Evolutionary conservation across 2,888 invertebrate species (phyloP).

Genomic region (Poecilus cupreus): DNA sequence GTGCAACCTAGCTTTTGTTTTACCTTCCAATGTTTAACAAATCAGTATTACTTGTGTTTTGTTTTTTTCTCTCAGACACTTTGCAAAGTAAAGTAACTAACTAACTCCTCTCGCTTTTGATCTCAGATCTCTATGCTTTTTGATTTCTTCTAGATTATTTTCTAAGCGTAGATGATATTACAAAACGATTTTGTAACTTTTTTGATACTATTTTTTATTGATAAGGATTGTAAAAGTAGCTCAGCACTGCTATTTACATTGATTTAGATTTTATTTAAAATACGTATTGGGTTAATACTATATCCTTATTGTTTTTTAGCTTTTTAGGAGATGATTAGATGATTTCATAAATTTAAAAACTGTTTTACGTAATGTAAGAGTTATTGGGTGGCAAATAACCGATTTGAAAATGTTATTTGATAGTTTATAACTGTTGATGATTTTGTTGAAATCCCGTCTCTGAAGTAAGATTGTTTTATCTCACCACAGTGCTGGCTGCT

Average conservation of each 20-base stretch:
- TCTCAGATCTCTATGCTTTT: conserved; percentile 14
- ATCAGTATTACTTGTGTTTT: conserved; percentile 32
- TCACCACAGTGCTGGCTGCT: conserved; percentile 49
- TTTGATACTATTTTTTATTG: conserved; percentile 46
- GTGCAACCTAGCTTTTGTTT: conserved; percentile 35
- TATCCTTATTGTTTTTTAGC: background rate
- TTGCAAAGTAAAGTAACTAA: conserved; percentile 24
- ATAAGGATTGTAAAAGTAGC: conserved; percentile 52
- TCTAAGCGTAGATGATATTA: conserved; percentile 33
- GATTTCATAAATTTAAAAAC: too few species aligned
- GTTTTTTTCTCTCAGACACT: conserved; percentile 24
- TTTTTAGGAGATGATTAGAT: conserved; percentile 37
- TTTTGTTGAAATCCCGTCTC: conserved; percentile 35
- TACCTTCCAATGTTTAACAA: background rate
- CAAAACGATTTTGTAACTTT: conserved; percentile 34
- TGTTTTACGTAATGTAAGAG: conserved; percentile 6
- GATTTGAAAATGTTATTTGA: conserved; percentile 27
- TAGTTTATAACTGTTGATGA: too few species aligned
- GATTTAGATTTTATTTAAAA: conserved; percentile 45
- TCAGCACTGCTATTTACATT: conserved; percentile 51
- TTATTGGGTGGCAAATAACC: conserved; percentile 30
- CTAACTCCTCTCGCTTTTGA: background rate
- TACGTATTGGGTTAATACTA: conserved; percentile 11
- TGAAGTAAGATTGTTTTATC: conserved; percentile 45
- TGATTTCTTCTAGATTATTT: background rate